Evolutionary conservation across 1,140 invertebrate species (phyloP), one percentile per base, ranked within the genome.

Genomic region (Ceratoteleas bidentatus): DNA sequence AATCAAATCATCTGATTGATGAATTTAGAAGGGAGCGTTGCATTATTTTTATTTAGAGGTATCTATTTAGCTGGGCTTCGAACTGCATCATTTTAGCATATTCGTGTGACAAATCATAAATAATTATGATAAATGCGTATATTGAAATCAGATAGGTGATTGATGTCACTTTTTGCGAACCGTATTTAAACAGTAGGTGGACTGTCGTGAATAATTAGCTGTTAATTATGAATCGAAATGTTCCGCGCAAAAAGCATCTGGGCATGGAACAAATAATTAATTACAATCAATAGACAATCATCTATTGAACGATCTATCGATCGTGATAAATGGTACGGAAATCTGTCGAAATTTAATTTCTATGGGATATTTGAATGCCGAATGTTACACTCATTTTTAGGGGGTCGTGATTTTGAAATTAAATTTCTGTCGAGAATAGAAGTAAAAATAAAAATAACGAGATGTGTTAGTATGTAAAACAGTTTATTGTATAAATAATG

Each of bases 61-160:
- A 14, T 8, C 10, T 13, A 16, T 3, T 40, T 53, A 38, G 2
- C 7, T 2, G 10, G 34, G 4, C 11, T 34, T 54, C 50, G 32
- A 8, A 62, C 38, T 49, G 11, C 52, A 57, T 73, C 52, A 57
- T 64, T 64, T 73, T 62, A 40, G 54, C 52, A 57, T 56, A 53
- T 70, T 58, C 32, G 38, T 47, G 62, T 49, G 69, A 73, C 69
- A 73, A 73, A 73, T 73, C 52, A 36, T 74, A 40, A 65, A 58
- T 74, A 74, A 74, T 74, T 74, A 74, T 74, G 70, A 74, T 74
- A 57, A 57, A 74, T 74, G 53, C 24, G 40, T 47, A 43, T 32
- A 74, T 65, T 58, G 52, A 74, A 74, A 58, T 74, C 43, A 15
- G 53, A 57, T 7, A 0, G 34, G 9, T 73, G 40, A 73, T 73